These are phyloP conservation scores for Eupithecia insigniata DNA, from an alignment of 2,888 invertebrate species.

Conservation along the genomic window DNA sequence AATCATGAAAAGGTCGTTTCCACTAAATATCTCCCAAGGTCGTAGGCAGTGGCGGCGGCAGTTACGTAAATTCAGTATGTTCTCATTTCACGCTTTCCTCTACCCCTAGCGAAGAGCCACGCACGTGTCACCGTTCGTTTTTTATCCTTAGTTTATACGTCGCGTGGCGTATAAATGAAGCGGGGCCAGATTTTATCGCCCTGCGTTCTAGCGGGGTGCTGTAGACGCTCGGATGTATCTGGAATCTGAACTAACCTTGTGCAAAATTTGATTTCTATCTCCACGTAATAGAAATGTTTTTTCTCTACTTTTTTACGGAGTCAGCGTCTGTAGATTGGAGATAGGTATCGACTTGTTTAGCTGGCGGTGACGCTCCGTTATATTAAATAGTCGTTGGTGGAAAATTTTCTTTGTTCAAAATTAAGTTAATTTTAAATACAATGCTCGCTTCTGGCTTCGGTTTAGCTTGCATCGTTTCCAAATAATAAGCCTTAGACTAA, in stretches of 20 bases:
- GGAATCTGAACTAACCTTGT: constrained; percentile 57
- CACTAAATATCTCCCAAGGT: constrained; percentile 32
- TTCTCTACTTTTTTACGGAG: constrained; percentile 34
- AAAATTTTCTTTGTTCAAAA: constrained; percentile 8
- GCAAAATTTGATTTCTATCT: constrained; percentile 56
- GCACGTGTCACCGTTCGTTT: constrained; percentile 56
- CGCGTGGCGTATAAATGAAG: constrained; percentile 47
- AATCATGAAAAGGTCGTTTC: constrained; percentile 29
- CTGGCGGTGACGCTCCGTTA: constrained; percentile 21
- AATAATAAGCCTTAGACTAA: not conserved
- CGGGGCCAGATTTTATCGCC: constrained; percentile 58
- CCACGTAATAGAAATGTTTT: constrained; percentile 51
- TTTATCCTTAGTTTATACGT: constrained; percentile 50
- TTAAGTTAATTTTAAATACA: not conserved
- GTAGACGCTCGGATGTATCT: constrained; percentile 53
- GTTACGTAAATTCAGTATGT: constrained; percentile 44
- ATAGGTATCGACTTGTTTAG: constrained; percentile 43
- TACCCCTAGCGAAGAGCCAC: constrained; percentile 39
- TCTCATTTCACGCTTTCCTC: constrained; percentile 41
- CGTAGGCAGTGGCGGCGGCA: constrained; percentile 29
- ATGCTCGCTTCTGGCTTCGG: not conserved
- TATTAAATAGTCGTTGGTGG: constrained; percentile 24
- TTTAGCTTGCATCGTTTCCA: not conserved
- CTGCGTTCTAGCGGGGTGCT: constrained; percentile 48
- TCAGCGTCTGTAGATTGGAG: constrained; percentile 42